phyloP scores from a whole-genome alignment of 2,888 invertebrate species.

The Slavum lentiscoides region DNA sequence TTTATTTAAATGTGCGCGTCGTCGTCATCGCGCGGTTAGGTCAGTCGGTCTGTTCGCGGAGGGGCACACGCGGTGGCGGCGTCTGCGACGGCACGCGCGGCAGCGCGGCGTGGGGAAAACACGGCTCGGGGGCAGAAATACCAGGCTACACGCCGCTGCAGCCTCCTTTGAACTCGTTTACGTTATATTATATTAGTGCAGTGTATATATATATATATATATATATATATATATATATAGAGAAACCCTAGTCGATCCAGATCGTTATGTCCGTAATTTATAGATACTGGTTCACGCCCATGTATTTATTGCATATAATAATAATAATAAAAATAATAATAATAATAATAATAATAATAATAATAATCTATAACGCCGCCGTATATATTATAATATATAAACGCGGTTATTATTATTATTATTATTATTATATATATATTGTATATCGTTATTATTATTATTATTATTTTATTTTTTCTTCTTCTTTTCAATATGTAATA shows the following conservation, averaged over 20 bases:
- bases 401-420: constrained; percentile 14
- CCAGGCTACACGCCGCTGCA: constrained; percentile 19
- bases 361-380: constrained; percentile 31
- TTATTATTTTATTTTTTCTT: constrained; percentile 14
- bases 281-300: constrained; percentile 52
- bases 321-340: constrained; percentile 3
- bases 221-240: background rate
- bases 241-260: constrained; percentile 46
- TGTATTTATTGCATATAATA: constrained; percentile 36
- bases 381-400: background rate
- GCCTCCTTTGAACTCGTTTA: constrained; percentile 50
- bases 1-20: constrained; percentile 43
- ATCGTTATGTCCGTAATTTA: constrained; percentile 51
- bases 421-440: background rate
- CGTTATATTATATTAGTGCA: constrained; percentile 25
- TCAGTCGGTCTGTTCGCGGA: no score
- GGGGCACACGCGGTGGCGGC: no score
- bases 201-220: no score
- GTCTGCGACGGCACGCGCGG: background rate
- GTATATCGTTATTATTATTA: background rate
- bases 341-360: constrained; percentile 4
- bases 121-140: constrained; percentile 44
- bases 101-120: constrained; percentile 9
- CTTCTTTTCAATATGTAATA: constrained; percentile 27
- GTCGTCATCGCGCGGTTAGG: background rate